Percentiles rank a stretch among this genome's conserved stretches.
phyloP scores from a whole-genome alignment of 1,140 invertebrate species.

The Idris sp. region DNA sequence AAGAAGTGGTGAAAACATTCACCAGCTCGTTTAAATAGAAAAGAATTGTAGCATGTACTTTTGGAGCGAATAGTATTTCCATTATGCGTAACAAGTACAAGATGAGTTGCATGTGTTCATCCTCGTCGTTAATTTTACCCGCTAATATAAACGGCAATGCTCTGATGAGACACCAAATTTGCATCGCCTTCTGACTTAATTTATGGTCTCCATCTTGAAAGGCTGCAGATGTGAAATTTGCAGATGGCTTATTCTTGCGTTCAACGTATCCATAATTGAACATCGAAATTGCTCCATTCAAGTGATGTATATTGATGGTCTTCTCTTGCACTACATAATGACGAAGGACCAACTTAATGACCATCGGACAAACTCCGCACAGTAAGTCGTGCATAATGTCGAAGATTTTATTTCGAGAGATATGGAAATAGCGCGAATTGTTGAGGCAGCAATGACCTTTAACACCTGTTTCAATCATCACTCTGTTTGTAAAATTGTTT shows the following conservation, averaged over 20 bases:
- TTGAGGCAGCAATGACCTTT: conserved; percentile 36
- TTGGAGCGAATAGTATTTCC: conserved; percentile 65
- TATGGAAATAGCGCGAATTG: conserved; percentile 41
- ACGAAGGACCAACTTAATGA: conserved; percentile 36
- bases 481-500: background rate
- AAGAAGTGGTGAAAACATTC: conserved; percentile 27
- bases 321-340: conserved; percentile 6
- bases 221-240: conserved; percentile 56
- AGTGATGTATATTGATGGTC: conserved; percentile 21
- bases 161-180: conserved; percentile 58
- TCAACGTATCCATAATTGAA: conserved; percentile 35
- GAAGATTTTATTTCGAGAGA: conserved; percentile 45
- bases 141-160: conserved; percentile 57
- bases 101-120: conserved; percentile 57
- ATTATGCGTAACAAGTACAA: conserved; percentile 58
- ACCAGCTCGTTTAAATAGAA: conserved; percentile 25
- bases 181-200: conserved; percentile 63
- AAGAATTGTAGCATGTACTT: conserved; percentile 27
- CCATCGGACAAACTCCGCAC: conserved; percentile 40
- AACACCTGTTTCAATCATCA: conserved; percentile 29
- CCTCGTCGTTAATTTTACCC: conserved; percentile 31
- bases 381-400: conserved; percentile 49
- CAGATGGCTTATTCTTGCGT: conserved; percentile 21
- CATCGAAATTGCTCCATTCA: conserved; percentile 15
- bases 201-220: conserved; percentile 39